These are phyloP conservation scores for Temnopleurus reevesii DNA, from an alignment of 53 echinoderm and acorn worm species.

Conservation along the genomic window DNA sequence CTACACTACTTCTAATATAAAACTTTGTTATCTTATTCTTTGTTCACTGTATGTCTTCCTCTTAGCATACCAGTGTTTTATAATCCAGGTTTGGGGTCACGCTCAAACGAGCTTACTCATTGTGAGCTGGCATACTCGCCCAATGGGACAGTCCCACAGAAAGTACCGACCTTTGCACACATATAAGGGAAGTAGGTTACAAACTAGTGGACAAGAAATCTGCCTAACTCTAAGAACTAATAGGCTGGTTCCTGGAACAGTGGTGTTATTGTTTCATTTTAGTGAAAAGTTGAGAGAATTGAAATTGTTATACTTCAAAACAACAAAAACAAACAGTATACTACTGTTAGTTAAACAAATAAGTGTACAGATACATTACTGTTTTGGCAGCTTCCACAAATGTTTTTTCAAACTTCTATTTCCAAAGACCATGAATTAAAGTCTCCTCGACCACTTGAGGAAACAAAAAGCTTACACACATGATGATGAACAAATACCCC, in stretches of 20 bases:
- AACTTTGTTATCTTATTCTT: background rate
- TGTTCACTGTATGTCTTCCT: background rate
- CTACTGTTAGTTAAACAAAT: too few species aligned
- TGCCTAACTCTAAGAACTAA: slow-evolving; percentile 15
- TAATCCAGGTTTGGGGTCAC: background rate
- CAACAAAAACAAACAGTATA: too few species aligned
- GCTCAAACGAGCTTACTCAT: slow-evolving; percentile 10
- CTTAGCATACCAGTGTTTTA: background rate
- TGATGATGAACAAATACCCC: too few species aligned
- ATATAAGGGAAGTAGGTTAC: background rate
- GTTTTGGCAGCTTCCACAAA: too few species aligned
- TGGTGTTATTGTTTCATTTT: background rate
- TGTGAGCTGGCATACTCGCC: background rate
- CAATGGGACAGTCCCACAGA: background rate
- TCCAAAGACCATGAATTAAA: too few species aligned
- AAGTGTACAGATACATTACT: too few species aligned
- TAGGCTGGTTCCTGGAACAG: background rate
- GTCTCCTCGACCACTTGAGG: too few species aligned
- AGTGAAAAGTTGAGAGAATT: background rate
- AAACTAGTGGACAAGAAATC: background rate
- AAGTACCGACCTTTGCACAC: background rate
- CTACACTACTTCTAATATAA: background rate
- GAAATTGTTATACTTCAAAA: background rate
- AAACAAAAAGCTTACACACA: too few species aligned
- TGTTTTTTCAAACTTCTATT: too few species aligned